Evolutionary conservation across 2,113 vertebrate species (phyloP), one percentile per base, ranked within the genome.

Genomic region (Vidua chalybeata): DNA sequence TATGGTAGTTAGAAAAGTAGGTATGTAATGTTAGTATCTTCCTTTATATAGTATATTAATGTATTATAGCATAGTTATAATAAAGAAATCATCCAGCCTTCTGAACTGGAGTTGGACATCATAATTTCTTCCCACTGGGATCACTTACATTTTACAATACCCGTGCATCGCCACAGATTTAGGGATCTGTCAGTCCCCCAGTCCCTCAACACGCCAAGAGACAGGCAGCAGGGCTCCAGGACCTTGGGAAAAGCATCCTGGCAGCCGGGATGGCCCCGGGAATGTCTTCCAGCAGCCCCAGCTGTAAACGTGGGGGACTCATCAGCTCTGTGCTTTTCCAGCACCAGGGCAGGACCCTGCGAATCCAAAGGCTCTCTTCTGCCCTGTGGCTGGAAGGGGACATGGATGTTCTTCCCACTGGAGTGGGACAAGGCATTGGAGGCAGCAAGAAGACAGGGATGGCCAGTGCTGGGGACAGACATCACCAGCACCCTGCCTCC

Each of bases 261-360:
- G 2, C n/a, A 76, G 64, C 21, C 0, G 0, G 3, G 12, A n/a
- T 2, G 39, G 62, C 9, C 27, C 30, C 9, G 4, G 59, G 35
- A 71, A 49, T 0, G 6, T 22, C 62, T 14, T 58, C 46, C n/a
- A 58, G 75, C 33, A 58, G 52, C 76, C 37, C 9, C 10, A 15
- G 45, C 20, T 76, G 3, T 11, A 51, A 49, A 0, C 0, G 21
- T 0, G 5, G 67, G 45, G 11, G 45, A 64, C 2, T 5, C n/a
- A 13, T 5, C 7, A 10, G 56, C 30, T 55, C 24, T 6, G 39
- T 41, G 31, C 59, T 27, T 30, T 46, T 15, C 63, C 73, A 93
- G 45, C 58, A 58, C 11, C 1, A 2, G 33, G 27, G 23, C 26
- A 62, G n/a, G 46, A 63, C 5, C 8, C 31, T 8, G 30, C 0